Percentiles rank a stretch among this genome's conserved stretches.
phyloP scores from a whole-genome alignment of 2,113 vertebrate genomes.

The Aix galericulata region DNA sequence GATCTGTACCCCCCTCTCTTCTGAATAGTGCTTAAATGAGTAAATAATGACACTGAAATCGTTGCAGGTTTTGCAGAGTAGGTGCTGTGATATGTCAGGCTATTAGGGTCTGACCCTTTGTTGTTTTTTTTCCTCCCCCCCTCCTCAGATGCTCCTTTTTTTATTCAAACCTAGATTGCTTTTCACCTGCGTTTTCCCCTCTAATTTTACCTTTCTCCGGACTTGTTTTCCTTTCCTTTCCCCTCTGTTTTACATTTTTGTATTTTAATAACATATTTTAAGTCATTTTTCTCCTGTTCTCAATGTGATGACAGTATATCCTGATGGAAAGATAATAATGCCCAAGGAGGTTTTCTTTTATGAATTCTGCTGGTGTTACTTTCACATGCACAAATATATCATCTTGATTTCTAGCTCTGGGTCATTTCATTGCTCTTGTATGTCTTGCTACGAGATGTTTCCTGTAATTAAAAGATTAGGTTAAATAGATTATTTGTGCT shows the following conservation, averaged over 20 bases:
- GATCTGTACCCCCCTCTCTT: conserved; percentile 18
- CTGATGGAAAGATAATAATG: conserved; percentile 69
- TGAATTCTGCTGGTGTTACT: conserved; percentile 68
- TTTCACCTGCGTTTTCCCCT: not conserved
- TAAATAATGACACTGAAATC: conserved; percentile 23
- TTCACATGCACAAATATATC: conserved; percentile 48
- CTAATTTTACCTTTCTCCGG: not conserved
- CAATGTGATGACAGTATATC: conserved; percentile 59
- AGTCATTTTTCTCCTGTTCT: conserved; percentile 26
- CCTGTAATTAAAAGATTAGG: conserved; percentile 65
- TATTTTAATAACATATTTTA: conserved; percentile 24
- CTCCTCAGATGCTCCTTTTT: not conserved
- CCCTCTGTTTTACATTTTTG: conserved; percentile 12
- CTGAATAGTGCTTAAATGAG: not conserved
- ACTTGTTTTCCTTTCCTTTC: not conserved
- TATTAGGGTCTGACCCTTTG: conserved; percentile 13
- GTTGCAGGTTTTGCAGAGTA: not conserved
- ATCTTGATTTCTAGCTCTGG: conserved; percentile 62
- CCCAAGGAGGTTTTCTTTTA: conserved; percentile 65
- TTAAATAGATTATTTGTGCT: conserved; percentile 66
- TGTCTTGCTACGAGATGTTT: conserved; percentile 62
- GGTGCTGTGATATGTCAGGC: not conserved
- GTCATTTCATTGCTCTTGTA: conserved; percentile 65
- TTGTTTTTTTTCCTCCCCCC: not conserved
- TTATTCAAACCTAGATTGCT: not conserved